Evolutionary conservation across 2,888 invertebrate species (phyloP).

Genomic region (Nymphalis urticae): DNA sequence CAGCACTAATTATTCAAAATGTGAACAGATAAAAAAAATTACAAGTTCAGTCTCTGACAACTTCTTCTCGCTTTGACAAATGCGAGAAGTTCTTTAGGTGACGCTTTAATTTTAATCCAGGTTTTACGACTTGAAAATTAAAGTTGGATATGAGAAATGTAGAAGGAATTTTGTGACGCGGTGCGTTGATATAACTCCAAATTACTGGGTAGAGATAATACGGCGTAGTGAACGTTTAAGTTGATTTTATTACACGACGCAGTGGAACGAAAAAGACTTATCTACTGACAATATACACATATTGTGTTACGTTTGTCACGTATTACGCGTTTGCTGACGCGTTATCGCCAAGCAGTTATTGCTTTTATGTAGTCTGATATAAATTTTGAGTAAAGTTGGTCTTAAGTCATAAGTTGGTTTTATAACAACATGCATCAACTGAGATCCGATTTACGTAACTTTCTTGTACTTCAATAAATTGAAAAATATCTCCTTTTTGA

Average conservation of each 20-base stretch:
- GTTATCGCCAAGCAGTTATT: no score
- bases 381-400: no score
- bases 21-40: conserved; percentile 1
- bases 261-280: not conserved
- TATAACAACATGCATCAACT: no score
- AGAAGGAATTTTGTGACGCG: conserved; percentile 14
- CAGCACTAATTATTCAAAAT: conserved; percentile 17
- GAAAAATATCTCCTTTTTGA: no score
- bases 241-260: not conserved
- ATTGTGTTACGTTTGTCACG: no score
- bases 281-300: no score
- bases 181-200: conserved; percentile 6
- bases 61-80: conserved; percentile 10
- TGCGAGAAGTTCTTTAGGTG: conserved; percentile 15
- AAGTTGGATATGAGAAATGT: conserved; percentile 20
- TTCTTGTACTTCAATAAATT: no score
- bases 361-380: no score
- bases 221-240: not conserved
- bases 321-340: no score
- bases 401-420: no score
- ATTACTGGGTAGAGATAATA: not conserved
- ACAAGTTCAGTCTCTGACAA: conserved; percentile 1
- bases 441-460: no score
- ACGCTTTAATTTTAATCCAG: conserved; percentile 30
- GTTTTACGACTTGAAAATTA: conserved; percentile 34